Conservation (phyloP, 1,140 invertebrate genomes). For the Adelges cooleyi region DNA sequence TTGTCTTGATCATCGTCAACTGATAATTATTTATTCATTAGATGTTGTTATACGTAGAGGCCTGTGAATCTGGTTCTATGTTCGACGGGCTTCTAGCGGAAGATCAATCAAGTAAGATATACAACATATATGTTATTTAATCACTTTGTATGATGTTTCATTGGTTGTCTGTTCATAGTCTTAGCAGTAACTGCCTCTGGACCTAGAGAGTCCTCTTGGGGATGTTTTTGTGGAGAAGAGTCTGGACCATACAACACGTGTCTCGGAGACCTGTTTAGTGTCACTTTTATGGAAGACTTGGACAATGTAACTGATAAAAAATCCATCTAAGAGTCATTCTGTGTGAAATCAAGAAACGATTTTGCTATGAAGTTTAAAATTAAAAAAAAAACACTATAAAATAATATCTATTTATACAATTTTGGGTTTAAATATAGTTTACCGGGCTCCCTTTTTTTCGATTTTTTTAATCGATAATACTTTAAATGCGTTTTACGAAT, state of each 20-base stretch:
- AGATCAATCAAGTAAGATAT: not conserved
- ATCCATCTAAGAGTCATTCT: no score
- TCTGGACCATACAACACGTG: slow-evolving; percentile 40
- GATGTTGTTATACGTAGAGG: slow-evolving; percentile 53
- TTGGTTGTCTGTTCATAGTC: slow-evolving; percentile 38
- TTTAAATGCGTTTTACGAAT: no score
- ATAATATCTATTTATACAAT: no score
- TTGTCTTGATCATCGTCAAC: no score
- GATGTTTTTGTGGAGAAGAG: slow-evolving; percentile 47
- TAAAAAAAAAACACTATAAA: not conserved
- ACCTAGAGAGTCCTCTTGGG: slow-evolving; percentile 46
- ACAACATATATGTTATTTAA: no score
- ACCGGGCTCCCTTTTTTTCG: no score
- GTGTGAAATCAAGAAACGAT: no score
- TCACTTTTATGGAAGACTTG: slow-evolving; percentile 55
- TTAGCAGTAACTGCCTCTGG: slow-evolving; percentile 55
- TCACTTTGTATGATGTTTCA: no score
- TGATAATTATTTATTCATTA: slow-evolving; percentile 31
- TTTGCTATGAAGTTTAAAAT: slow-evolving; percentile 39
- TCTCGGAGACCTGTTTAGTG: slow-evolving; percentile 50
- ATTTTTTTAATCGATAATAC: no score
- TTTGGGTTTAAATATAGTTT: no score
- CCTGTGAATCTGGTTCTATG: slow-evolving; percentile 57
- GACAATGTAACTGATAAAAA: slow-evolving; percentile 43
- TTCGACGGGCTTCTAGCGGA: slow-evolving; percentile 45